Base-by-base conservation (phyloP, 2,113 vertebrate species). In the Pelmatolapia mariae region DNA sequence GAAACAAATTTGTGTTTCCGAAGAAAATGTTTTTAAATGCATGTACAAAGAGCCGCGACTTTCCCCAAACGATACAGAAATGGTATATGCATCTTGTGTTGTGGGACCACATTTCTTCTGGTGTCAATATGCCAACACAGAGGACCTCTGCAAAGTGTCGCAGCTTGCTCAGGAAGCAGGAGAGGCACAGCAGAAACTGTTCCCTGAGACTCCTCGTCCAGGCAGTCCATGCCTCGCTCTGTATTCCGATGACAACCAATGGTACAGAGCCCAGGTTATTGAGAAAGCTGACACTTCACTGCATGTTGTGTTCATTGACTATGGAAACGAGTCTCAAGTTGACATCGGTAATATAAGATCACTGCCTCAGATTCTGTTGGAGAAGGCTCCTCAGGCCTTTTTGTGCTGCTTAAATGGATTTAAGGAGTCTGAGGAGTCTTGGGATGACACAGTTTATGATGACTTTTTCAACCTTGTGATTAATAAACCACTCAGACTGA, bases 21-120 rank as follows among this genome's bases (percentile, higher is more conserved):
- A 63, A 47, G 81, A 16, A 80, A 89, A 24, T 24, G 22, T 29
- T 1, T 45, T 9, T 16, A 18, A 38, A 29, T 80, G 10, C 59
- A 13, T 18, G 50, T 95, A 63, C 91, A 94, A 22, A 92, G 96
- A 83, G 57, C 92, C 87, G 95, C 93, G 91, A 16, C 59, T 96
- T 26, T 96, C 95, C 19, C 83, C 85, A 12, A 93, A 94, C 11
- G 93, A 96, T 54, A 83, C 66, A 1, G 31, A 96, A 76, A 90
- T 91, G 82, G 95, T 95, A 3, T 97, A 97, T 5, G 88, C 96
- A 10, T 95, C 96, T 0, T 94, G 96, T 18, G 90, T 97, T 38
- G 93, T 91, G 1, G 94, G 95, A 12, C 98, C 98, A 6, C 92
- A 94, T 52, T 97, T 95, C 88, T 99, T 98, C 86, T 99, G 98